Percentiles rank a stretch among this genome's conserved stretches.
Evolutionary conservation across 2,888 invertebrate species (phyloP).

Genomic region (Xanthorhoe designata): DNA sequence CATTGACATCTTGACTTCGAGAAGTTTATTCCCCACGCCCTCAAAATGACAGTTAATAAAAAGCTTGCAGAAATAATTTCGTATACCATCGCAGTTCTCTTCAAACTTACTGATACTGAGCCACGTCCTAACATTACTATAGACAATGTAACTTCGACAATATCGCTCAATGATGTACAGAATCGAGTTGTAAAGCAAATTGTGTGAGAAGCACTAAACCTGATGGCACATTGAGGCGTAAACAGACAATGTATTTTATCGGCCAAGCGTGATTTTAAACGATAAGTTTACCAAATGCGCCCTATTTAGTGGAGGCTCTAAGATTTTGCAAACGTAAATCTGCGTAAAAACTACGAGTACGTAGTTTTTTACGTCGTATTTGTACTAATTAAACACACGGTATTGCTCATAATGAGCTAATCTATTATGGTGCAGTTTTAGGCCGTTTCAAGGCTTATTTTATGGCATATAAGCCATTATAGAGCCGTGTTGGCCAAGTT

Average conservation of each 20-base stretch:
- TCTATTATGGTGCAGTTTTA: too few species aligned
- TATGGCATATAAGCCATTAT: too few species aligned
- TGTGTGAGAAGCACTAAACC: constrained; percentile 37
- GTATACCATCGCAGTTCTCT: neutral
- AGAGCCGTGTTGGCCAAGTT: too few species aligned
- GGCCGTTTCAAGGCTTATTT: too few species aligned
- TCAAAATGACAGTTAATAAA: too few species aligned
- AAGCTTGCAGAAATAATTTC: too few species aligned
- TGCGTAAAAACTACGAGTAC: too few species aligned
- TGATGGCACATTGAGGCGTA: constrained; percentile 32
- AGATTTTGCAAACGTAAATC: neutral
- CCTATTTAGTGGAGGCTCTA: neutral
- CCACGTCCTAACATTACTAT: neutral
- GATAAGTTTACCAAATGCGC: constrained; percentile 32
- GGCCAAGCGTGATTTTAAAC: constrained; percentile 47
- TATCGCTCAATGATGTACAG: constrained; percentile 29
- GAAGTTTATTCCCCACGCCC: too few species aligned
- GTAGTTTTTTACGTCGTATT: too few species aligned
- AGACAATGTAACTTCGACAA: constrained; percentile 16
- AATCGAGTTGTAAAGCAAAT: constrained; percentile 38
- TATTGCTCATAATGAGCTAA: too few species aligned
- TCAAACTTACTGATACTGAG: neutral
- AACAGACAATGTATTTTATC: constrained; percentile 53
- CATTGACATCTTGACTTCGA: too few species aligned
- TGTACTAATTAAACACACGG: too few species aligned